These are phyloP conservation scores for Leucophenga maculata DNA, from an alignment of 2,888 invertebrate genomes.

Conservation along the genomic window DNA sequence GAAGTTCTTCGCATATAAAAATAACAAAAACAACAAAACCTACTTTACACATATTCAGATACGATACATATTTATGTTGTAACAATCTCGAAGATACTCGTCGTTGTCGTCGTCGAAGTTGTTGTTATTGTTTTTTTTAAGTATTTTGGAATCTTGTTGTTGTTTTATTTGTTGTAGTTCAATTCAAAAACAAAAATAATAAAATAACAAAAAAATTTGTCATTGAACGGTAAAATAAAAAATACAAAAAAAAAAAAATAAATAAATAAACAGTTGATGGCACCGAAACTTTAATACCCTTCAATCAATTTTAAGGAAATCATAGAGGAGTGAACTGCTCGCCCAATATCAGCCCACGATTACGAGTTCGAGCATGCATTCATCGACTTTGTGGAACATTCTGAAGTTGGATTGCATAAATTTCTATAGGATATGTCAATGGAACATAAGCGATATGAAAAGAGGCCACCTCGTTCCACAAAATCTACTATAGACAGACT, in stretches of 20 bases:
- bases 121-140: conserved; percentile 42
- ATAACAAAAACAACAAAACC: conserved; percentile 37
- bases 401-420: too few species aligned
- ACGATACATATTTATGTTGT: conserved; percentile 1
- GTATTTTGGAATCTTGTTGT: conserved; percentile 40
- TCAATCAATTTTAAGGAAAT: too few species aligned
- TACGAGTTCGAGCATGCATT: too few species aligned
- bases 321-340: too few species aligned
- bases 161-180: conserved; percentile 19
- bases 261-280: too few species aligned
- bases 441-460: too few species aligned
- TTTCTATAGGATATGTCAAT: too few species aligned
- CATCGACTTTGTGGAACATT: too few species aligned
- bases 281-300: too few species aligned
- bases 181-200: conserved; percentile 7
- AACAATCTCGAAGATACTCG: conserved; percentile 12
- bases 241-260: conserved; percentile 39
- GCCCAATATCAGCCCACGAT: too few species aligned
- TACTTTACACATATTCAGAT: neutral
- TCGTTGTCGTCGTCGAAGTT: conserved; percentile 31
- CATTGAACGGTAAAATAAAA: conserved; percentile 58
- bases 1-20: conserved; percentile 17
- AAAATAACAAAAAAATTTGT: conserved; percentile 49
- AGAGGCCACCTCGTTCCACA: too few species aligned
- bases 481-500: too few species aligned